Evolutionary conservation across 2,797 vertebrate genomes (phyloP), one percentile per base, ranked within the genome.

Genomic region (Parauchenoglanis ngamensis): DNA sequence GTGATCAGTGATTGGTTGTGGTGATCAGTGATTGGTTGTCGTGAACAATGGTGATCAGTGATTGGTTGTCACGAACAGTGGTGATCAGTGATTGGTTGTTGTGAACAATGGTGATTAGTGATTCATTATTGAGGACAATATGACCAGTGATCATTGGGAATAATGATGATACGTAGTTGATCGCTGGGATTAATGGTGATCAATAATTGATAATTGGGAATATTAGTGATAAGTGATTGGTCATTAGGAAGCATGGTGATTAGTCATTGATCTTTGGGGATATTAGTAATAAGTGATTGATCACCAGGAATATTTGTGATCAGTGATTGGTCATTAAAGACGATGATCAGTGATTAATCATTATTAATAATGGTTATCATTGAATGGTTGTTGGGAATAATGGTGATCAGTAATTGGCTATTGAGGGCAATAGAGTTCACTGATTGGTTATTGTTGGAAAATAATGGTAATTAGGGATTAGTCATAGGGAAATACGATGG

Each of bases 131-230:
- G 57, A 0, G 57, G 6, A 1, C 1, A n/a, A 10, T 63, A 8
- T n/a, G 61, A 63, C n/a, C 4, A 61, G 23, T 63, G 8, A 7
- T 12, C 23, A n/a, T 10, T 65, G 8, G 23, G 21, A 3, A 23
- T 1, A 7, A 7, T 57, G 57, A 49, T 35, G 67, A 70, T 68
- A 0, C 31, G 28, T 19, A 6, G 7, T 35, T 35, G 15, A 35
- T 31, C 67, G 13, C 13, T 65, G 1, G 13, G 12, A 46, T 46
- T 0, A 73, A 28, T 11, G n/a, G 25, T 4, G 25, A 11, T 11
- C 25, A 28, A 0, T n/a, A 3, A 11, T n/a, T 28, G n/a, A 7
- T 4, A 4, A 4, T 12, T 67, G 12, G 1, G 11, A 3, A 0
- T 10, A n/a, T 12, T 4, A 23, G n/a, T 65, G 23, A 31, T 5